phyloP scores from a whole-genome alignment of 1,140 invertebrate species.

The Plutomurus gul region DNA sequence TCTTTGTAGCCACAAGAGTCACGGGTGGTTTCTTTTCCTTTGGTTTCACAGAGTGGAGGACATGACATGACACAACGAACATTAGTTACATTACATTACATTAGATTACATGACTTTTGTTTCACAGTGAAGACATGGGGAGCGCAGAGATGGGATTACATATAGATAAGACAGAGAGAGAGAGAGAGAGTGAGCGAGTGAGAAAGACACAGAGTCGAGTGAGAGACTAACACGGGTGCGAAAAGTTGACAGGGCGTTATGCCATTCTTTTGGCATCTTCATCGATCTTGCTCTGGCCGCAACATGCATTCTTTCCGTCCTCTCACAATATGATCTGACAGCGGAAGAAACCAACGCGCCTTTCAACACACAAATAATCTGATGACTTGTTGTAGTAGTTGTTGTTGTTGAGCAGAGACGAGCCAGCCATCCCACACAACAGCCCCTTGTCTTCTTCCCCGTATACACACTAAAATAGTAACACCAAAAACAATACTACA shows the following conservation, averaged over 20 bases:
- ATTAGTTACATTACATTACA: conserved; percentile 1
- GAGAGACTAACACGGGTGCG: conserved; percentile 29
- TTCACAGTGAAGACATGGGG: not conserved
- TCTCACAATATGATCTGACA: conserved; percentile 52
- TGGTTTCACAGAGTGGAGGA: not conserved
- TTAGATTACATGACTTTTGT: conserved; percentile 31
- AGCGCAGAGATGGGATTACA: not conserved
- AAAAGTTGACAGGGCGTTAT: conserved; percentile 53
- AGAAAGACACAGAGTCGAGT: too few relatives aligned
- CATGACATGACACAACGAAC: not conserved
- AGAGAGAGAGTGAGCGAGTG: not conserved
- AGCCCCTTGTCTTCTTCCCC: too few relatives aligned
- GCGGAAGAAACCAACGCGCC: conserved; percentile 50
- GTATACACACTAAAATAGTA: too few relatives aligned
- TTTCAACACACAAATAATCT: conserved; percentile 38
- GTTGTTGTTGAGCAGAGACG: conserved; percentile 8
- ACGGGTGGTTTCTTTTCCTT: too few relatives aligned
- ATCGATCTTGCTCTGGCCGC: conserved; percentile 50
- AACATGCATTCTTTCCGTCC: not conserved
- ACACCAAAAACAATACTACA: too few relatives aligned
- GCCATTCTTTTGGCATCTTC: conserved; percentile 53
- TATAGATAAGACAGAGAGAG: not conserved
- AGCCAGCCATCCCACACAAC: too few relatives aligned
- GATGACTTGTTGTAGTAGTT: conserved; percentile 41
- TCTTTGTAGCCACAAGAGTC: too few relatives aligned